These are phyloP conservation scores for Trichonephila clavata DNA, from an alignment of 1,140 invertebrate species.

Conservation along the genomic window DNA sequence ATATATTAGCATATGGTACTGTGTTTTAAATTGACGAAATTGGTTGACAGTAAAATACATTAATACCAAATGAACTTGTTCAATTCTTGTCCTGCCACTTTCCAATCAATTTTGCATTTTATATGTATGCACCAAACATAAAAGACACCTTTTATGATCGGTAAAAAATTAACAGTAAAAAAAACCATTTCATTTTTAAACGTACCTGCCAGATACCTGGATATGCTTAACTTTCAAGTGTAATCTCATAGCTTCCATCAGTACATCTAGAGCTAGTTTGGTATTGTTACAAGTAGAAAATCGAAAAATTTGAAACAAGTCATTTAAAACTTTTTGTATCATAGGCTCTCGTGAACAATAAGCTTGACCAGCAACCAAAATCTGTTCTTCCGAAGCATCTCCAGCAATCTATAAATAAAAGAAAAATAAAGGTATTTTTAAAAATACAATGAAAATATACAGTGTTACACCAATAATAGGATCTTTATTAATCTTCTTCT, in stretches of 20 bases:
- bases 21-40: no score
- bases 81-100: no score
- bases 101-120: no score
- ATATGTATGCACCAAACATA: background rate
- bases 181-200: background rate
- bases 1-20: no score
- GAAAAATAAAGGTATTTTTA: no score
- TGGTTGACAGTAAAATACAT: no score
- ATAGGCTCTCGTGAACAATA: slow-evolving; percentile 86
- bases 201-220: slow-evolving; percentile 94
- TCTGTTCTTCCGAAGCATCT: slow-evolving; percentile 94
- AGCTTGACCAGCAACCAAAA: slow-evolving; percentile 87
- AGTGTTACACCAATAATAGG: no score
- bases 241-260: slow-evolving; percentile 92
- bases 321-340: slow-evolving; percentile 92
- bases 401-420: slow-evolving; percentile 87
- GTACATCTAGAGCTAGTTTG: slow-evolving; percentile 87
- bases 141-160: background rate
- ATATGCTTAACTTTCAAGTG: slow-evolving; percentile 92
- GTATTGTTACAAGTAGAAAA: slow-evolving; percentile 77
- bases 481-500: no score
- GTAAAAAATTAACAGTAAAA: background rate
- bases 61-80: no score
- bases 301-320: slow-evolving; percentile 94
- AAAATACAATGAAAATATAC: no score